Conservation (phyloP, 2,888 invertebrate genomes). For the Dicranocentrus wangi region DNA sequence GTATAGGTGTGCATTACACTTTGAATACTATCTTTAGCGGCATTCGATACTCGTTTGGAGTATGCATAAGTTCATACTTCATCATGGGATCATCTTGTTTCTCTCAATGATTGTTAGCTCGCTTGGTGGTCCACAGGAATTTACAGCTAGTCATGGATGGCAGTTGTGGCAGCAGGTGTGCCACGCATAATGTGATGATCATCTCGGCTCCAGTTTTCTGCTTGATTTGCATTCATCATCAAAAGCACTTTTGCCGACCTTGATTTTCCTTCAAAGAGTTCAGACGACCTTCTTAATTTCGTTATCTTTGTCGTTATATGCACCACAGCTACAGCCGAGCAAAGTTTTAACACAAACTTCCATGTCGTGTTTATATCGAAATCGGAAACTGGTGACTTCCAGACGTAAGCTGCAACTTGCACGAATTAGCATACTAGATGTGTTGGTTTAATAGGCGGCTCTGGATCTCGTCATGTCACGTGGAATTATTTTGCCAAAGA, state of each 20-base stretch:
- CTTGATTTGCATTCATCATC: conserved; percentile 51
- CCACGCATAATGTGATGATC: conserved; percentile 23
- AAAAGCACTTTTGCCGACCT: conserved; percentile 40
- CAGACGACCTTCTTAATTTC: conserved; percentile 9
- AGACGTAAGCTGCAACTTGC: no score
- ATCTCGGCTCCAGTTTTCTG: conserved; percentile 27
- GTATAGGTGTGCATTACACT: no score
- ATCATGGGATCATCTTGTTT: conserved; percentile 52
- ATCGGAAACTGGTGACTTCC: no score
- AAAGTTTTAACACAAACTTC: no score
- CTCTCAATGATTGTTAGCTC: conserved; percentile 63
- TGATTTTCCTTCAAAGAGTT: conserved; percentile 13
- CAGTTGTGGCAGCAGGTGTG: conserved; percentile 36
- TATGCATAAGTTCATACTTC: conserved; percentile 41
- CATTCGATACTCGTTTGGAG: not conserved
- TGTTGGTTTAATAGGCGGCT: no score
- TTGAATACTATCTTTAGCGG: no score
- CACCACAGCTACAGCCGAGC: no score
- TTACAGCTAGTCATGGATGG: conserved; percentile 44
- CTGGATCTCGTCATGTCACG: no score
- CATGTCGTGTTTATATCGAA: no score
- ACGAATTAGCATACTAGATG: no score
- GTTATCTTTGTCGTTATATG: conserved; percentile 11
- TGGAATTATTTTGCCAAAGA: no score
- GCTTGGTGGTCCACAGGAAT: conserved; percentile 68